Conservation (phyloP, 2,888 invertebrate genomes). For the Spodoptera exigua region DNA sequence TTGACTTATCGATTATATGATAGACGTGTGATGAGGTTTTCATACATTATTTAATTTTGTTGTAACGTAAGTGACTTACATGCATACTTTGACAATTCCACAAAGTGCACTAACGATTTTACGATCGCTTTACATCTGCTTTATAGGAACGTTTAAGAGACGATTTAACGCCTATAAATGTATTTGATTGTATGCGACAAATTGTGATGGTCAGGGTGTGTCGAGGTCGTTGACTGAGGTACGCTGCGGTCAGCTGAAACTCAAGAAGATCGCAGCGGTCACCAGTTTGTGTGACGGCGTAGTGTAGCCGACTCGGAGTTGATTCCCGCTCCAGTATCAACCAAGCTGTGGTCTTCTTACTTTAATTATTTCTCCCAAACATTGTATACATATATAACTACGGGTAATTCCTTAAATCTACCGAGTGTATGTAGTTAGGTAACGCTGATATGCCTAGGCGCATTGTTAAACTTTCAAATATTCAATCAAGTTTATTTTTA, state of each 20-base stretch:
- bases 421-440: neutral
- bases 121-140: slow-evolving; percentile 76
- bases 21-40: slow-evolving; percentile 31
- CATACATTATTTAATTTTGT: slow-evolving; percentile 45
- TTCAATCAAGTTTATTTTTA: slow-evolving; percentile 27
- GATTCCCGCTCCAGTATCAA: slow-evolving; percentile 52
- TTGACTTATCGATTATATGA: slow-evolving; percentile 13
- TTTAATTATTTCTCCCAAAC: too few relatives aligned
- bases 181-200: slow-evolving; percentile 77
- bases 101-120: slow-evolving; percentile 76
- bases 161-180: slow-evolving; percentile 83
- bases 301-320: slow-evolving; percentile 30
- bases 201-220: slow-evolving; percentile 76
- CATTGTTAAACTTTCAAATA: slow-evolving; percentile 3
- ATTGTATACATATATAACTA: too few relatives aligned
- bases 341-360: slow-evolving; percentile 55
- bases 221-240: slow-evolving; percentile 79
- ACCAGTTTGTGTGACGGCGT: slow-evolving; percentile 66
- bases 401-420: neutral
- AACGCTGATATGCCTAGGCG: neutral
- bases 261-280: slow-evolving; percentile 78
- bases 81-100: slow-evolving; percentile 68
- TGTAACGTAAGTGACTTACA: slow-evolving; percentile 35
- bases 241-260: slow-evolving; percentile 82
- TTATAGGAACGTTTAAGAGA: slow-evolving; percentile 77